Evolutionary conservation across 2,888 invertebrate genomes (phyloP).

Genomic region (Sipha maydis): DNA sequence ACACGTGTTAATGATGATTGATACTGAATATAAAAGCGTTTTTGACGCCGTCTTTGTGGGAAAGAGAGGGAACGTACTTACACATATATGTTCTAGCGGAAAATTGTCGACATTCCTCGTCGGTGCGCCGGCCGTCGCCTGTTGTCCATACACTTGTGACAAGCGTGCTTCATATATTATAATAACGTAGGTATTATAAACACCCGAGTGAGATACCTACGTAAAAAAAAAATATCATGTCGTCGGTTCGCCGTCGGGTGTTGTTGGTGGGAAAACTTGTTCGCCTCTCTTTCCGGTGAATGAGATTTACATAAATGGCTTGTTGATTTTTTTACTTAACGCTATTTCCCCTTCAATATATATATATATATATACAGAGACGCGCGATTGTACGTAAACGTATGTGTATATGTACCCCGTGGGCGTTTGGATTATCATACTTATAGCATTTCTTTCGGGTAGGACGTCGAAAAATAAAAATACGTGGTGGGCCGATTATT

Average conservation of each 20-base stretch:
- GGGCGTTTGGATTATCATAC: slow-evolving; percentile 46
- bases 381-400: not conserved
- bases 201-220: slow-evolving; percentile 35
- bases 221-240: slow-evolving; percentile 37
- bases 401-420: slow-evolving; percentile 25
- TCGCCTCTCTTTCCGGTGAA: slow-evolving; percentile 56
- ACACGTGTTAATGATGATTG: not conserved
- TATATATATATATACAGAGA: not conserved
- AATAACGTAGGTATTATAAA: slow-evolving; percentile 22
- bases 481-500: slow-evolving; percentile 48
- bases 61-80: not conserved
- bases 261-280: slow-evolving; percentile 54
- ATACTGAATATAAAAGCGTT: not conserved
- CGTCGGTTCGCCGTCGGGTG: slow-evolving; percentile 11
- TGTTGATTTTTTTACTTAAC: slow-evolving; percentile 50
- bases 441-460: not conserved
- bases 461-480: slow-evolving; percentile 21
- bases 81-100: not conserved
- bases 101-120: not conserved
- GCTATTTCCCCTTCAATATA: slow-evolving; percentile 23
- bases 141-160: not conserved
- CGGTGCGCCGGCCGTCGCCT: not conserved
- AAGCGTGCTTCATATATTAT: not conserved
- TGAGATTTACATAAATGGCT: slow-evolving; percentile 59
- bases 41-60: not conserved